Percentiles rank a stretch among this genome's conserved stretches.
These are phyloP conservation scores for Troglohyphantes excavatus DNA, from an alignment of 2,888 invertebrate genomes.

Conservation along the genomic window DNA sequence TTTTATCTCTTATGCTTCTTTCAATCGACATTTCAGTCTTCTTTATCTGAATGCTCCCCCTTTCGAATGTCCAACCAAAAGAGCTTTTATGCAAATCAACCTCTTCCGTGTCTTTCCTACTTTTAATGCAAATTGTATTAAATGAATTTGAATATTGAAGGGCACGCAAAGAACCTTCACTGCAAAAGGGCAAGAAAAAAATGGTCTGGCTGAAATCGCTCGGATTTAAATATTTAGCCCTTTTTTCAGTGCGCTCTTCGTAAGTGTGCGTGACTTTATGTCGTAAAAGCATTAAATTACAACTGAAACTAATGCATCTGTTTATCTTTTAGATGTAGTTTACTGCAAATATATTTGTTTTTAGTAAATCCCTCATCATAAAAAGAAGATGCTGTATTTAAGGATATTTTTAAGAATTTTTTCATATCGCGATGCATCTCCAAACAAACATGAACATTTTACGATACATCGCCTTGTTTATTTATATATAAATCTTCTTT, in stretches of 20 bases:
- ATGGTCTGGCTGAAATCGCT: too few species aligned
- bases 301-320: neutral
- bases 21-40: too few species aligned
- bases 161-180: neutral
- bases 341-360: too few species aligned
- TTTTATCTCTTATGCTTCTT: too few species aligned
- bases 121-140: constrained; percentile 17
- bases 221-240: neutral
- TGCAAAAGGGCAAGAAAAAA: neutral
- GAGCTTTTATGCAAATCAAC: constrained; percentile 9
- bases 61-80: neutral
- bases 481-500: too few species aligned
- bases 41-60: too few species aligned
- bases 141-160: constrained; percentile 21
- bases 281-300: neutral
- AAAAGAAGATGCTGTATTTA: too few species aligned
- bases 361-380: too few species aligned
- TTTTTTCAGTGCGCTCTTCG: neutral
- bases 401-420: too few species aligned
- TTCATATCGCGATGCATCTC: too few species aligned
- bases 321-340: constrained; percentile 1
- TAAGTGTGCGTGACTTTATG: neutral
- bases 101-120: neutral
- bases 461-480: too few species aligned
- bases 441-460: too few species aligned